These are phyloP conservation scores for Pica pica DNA, from an alignment of 2,113 vertebrate genomes.

Conservation along the genomic window DNA sequence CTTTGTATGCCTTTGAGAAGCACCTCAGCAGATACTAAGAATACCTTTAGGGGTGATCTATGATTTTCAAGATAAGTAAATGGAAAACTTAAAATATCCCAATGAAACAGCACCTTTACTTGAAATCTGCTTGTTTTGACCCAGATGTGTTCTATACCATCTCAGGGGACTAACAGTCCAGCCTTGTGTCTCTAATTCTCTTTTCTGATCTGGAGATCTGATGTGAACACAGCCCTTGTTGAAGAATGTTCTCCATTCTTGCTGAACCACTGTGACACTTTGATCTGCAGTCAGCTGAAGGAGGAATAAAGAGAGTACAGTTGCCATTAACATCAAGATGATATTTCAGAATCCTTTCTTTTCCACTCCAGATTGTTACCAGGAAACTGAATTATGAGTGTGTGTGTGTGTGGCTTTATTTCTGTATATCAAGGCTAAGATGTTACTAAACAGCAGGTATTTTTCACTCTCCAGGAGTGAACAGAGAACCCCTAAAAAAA, in stretches of 20 bases:
- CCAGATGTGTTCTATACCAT: neutral
- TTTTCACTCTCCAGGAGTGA: neutral
- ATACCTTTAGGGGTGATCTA: neutral
- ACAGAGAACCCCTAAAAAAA: neutral
- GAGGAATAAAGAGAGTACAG: neutral
- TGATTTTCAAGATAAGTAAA: neutral
- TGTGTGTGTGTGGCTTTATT: neutral
- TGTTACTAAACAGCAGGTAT: neutral
- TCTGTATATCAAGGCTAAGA: neutral
- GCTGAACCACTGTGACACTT: neutral
- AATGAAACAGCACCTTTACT: neutral
- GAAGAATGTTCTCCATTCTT: neutral
- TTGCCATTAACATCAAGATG: accelerated
- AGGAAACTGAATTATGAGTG: neutral
- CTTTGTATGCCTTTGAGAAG: neutral
- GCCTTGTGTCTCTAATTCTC: neutral
- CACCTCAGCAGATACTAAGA: neutral
- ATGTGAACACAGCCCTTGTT: neutral
- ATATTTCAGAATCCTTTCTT: neutral
- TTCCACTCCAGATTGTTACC: neutral
- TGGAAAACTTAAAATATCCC: neutral
- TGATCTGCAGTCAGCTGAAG: neutral
- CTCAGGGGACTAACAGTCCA: neutral
- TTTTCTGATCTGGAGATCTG: neutral
- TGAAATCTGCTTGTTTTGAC: neutral